Evolutionary conservation across 2,888 invertebrate genomes (phyloP), one percentile per base, ranked within the genome.

Genomic region (Tetheella fluctuosa): DNA sequence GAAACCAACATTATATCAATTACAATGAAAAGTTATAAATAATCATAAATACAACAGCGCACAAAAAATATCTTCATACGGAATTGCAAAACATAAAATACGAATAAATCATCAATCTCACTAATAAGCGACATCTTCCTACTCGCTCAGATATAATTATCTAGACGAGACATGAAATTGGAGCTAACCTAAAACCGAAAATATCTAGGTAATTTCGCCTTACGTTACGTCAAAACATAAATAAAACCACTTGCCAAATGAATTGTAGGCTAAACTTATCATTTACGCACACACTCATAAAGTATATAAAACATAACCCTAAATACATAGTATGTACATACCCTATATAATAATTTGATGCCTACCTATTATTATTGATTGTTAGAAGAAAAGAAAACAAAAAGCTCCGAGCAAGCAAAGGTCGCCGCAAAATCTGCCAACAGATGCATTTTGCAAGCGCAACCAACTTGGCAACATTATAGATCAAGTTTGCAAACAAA

Each of bases 401-500:
- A 75, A 74, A 69, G 75, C 64, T 48, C 61, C 48, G 20, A 48
- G 7, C 67, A 75, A 71, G 77, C 78, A 82, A 81, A 86, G 83
- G 79, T 81, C 79, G 80, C 71, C 62, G 78, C 71, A 77, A 70
- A 68, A 74, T 76, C 76, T 77, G 74, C 83, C 79, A 81, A 78
- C 79, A 78, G 69, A 68, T 79, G 79, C 80, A 78, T 77, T 74
- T 75, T 65, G 76, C 76, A 76, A 80, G 68, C 76, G 68, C 75
- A 79, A 77, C 72, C 68, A 73, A 72, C 76, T 80, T 77, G 78
- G 79, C 83, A 82, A 81, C 80, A 80, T 76, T 78, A 76, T 76
- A 74, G 69, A 77, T 76, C 79, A 79, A 79, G 80, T 81, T 83
- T 77, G 75, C 74, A 81, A 82, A 81, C 77, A 82, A 80, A 85